Evolutionary conservation across 35 echinoderm and acorn worm species (phyloP), one percentile per base, ranked within the genome.

Genomic region (Ophiothrix spiculata): DNA sequence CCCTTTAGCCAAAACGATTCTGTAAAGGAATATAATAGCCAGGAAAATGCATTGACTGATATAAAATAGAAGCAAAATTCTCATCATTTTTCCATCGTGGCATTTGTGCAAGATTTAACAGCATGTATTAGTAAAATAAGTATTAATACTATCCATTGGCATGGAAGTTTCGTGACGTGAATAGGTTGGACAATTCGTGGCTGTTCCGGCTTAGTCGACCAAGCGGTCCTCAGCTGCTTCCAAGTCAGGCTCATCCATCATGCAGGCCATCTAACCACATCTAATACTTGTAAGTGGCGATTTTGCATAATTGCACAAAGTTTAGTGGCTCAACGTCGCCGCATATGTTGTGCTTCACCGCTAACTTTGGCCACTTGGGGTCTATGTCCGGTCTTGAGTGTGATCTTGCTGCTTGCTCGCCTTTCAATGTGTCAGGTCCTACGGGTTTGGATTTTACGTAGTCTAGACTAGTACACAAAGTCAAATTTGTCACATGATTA

Each of bases 311-410:
- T 69, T 69, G 60, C n/a, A n/a, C n/a, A n/a, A 28, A 69, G 29
- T 15, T 69, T 69, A 49, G 42, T 49, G 42, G 23, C 17, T 69
- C 60, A 69, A 69, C 10, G n/a, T 10, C 60, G 2, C 8, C 17
- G 60, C 29, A n/a, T 69, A 69, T 69, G 3, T 25, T 69, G 23
- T 69, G 17, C 25, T 69, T n/a, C n/a, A n/a, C n/a, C n/a, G 6
- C 60, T 69, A 69, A 69, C 60, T 69, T 69, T 69, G 60, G 60
- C 29, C 60, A 69, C 60, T 69, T 69, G 60, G 60, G 60, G 60
- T 15, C 60, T 69, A n/a, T 54, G 25, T 15, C 60, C 2, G 2
- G 60, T 69, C 16, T 69, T 69, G 29, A 12, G 60, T 69, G 60
- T 69, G 17, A 69, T 69, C n/a, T n/a, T n/a, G n/a, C n/a, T n/a